Percentiles rank a stretch among this genome's conserved stretches.
phyloP scores from a whole-genome alignment of 2,797 vertebrate species.

The Tolypeutes matacus region DNA sequence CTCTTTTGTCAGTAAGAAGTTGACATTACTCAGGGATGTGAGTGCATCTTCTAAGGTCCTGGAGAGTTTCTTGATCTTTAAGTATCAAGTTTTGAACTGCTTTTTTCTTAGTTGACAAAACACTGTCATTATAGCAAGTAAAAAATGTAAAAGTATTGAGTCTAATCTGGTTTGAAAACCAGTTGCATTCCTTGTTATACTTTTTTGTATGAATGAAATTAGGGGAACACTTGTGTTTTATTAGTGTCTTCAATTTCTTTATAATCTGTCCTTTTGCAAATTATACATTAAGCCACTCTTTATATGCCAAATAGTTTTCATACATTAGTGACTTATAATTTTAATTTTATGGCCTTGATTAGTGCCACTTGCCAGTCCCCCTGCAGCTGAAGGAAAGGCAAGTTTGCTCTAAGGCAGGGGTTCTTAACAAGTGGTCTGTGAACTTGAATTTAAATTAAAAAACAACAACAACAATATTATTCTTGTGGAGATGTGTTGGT shows the following conservation, averaged over 20 bases:
- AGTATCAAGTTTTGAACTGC: conserved; percentile 62
- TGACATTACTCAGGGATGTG: conserved; percentile 65
- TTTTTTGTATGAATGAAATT: conserved; percentile 53
- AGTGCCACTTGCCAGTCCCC: neutral
- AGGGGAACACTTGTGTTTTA: conserved; percentile 63
- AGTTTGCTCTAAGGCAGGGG: neutral
- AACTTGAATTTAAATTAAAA: no score
- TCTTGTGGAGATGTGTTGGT: no score
- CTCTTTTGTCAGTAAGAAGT: conserved; percentile 47
- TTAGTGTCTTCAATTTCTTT: conserved; percentile 62
- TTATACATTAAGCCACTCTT: conserved; percentile 16
- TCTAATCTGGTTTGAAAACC: conserved; percentile 59
- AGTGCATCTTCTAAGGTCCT: conserved; percentile 54
- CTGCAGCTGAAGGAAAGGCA: neutral
- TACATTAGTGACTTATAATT: neutral
- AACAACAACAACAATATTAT: no score
- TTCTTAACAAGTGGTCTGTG: no score
- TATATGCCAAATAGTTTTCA: conserved; percentile 25
- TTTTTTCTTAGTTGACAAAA: conserved; percentile 64
- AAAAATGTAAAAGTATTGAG: conserved; percentile 58
- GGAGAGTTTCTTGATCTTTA: conserved; percentile 70
- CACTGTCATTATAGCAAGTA: conserved; percentile 51
- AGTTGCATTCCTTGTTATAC: conserved; percentile 26
- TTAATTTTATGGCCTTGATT: conserved; percentile 1
- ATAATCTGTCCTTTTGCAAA: conserved; percentile 48